A percentile compares a stretch with the other conserved stretches of the same genome.
Conservation (phyloP, 2,888 invertebrate species). For the Dinocampus coccinellae region DNA sequence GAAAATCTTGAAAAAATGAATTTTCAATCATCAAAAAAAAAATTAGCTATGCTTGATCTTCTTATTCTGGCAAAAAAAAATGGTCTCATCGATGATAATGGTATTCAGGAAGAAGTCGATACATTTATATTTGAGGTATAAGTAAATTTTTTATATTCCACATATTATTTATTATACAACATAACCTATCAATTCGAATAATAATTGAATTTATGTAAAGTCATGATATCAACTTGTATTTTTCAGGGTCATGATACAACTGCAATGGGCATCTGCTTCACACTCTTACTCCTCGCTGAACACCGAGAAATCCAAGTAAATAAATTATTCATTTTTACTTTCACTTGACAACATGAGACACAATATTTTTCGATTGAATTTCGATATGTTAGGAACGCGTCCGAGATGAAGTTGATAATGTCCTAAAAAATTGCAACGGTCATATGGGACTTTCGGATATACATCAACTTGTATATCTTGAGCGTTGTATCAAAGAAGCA, state of each 20-base stretch:
- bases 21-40: constrained; percentile 31
- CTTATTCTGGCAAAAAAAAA: constrained; percentile 39
- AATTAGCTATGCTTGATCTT: constrained; percentile 45
- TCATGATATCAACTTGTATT: not conserved
- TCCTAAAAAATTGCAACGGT: constrained; percentile 70
- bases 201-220: not conserved
- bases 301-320: constrained; percentile 41
- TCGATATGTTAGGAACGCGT: constrained; percentile 44
- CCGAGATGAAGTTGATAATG: constrained; percentile 58
- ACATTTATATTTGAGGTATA: constrained; percentile 45
- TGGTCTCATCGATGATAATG: constrained; percentile 39
- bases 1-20: not conserved
- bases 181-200: no score
- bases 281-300: constrained; percentile 44
- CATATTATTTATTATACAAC: no score
- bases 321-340: no score
- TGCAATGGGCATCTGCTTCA: constrained; percentile 41
- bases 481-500: constrained; percentile 79
- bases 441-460: constrained; percentile 73
- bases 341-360: no score
- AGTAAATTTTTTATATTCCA: not conserved
- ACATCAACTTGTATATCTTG: constrained; percentile 76
- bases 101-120: constrained; percentile 45
- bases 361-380: no score
- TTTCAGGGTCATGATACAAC: constrained; percentile 45